Evolutionary conservation across 2,797 vertebrate genomes (phyloP).

Genomic region (Enteromius viviparus): DNA sequence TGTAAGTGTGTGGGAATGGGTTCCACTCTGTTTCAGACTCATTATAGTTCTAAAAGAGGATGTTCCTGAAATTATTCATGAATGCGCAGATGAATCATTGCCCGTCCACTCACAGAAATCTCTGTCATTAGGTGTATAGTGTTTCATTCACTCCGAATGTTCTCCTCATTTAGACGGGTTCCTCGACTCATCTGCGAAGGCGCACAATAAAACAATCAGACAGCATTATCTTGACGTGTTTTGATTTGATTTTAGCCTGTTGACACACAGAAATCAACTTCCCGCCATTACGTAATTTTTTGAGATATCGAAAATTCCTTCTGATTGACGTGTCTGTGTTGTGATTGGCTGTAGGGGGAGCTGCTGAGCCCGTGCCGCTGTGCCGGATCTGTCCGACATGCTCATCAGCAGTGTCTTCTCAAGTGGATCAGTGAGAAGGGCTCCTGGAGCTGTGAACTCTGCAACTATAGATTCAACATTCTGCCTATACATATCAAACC

Average conservation of each 20-base stretch:
- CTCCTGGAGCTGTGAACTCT: conserved; percentile 94
- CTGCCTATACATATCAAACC: conserved; percentile 94
- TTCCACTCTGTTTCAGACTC: conserved; percentile 21
- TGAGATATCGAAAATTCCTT: too few species aligned
- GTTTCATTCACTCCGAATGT: conserved; percentile 20
- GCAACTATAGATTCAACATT: conserved; percentile 94
- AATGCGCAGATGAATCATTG: conserved; percentile 36
- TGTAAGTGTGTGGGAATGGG: conserved; percentile 3
- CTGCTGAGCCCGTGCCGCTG: conserved; percentile 92
- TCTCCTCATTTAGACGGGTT: neutral
- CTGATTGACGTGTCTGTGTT: neutral
- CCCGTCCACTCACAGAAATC: conserved; percentile 2
- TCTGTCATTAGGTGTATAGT: conserved; percentile 6
- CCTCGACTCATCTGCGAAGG: neutral
- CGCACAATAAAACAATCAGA: neutral
- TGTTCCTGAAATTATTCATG: conserved; percentile 45
- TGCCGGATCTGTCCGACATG: conserved; percentile 91
- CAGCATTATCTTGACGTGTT: neutral
- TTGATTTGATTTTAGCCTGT: neutral
- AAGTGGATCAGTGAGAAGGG: conserved; percentile 97
- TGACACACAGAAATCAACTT: too few species aligned
- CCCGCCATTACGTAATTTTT: too few species aligned
- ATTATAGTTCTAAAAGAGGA: conserved; percentile 39
- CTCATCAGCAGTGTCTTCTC: conserved; percentile 92
- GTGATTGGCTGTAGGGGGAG: conserved; percentile 80